Evolutionary conservation across 2,888 invertebrate species (phyloP).

Genomic region (Xylocampa areola): DNA sequence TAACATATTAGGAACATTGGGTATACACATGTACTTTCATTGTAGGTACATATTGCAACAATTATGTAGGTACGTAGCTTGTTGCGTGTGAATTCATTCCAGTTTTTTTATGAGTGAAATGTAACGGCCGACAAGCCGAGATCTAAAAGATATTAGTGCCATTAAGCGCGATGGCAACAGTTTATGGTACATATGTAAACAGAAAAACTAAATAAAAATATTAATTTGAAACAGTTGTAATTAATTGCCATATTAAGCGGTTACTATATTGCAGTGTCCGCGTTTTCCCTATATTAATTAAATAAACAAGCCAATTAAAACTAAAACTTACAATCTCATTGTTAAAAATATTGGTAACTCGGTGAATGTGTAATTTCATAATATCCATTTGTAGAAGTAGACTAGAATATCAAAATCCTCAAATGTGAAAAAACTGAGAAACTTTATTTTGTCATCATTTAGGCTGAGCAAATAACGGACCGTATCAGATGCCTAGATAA

Average conservation of each 20-base stretch:
- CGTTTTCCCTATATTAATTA: no score
- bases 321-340: no score
- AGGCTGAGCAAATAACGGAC: constrained; percentile 25
- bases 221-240: no score
- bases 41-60: constrained; percentile 38
- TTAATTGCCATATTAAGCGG: no score
- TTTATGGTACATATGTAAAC: constrained; percentile 13
- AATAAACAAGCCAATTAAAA: no score
- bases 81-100: constrained; percentile 55
- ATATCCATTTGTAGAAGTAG: background rate
- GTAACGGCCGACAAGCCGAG: constrained; percentile 34
- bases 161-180: constrained; percentile 6
- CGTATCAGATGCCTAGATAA: constrained; percentile 28
- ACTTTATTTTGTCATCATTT: constrained; percentile 14
- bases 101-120: constrained; percentile 51
- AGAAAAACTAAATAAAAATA: constrained; percentile 1
- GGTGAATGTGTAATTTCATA: no score
- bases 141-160: constrained; percentile 35
- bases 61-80: constrained; percentile 42
- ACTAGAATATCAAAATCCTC: background rate
- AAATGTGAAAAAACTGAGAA: constrained; percentile 8
- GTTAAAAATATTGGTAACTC: no score
- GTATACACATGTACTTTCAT: constrained; percentile 9
- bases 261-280: no score
- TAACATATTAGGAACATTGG: constrained; percentile 22